Percentiles rank a stretch among this genome's conserved stretches.
phyloP scores from a whole-genome alignment of 2,888 invertebrate species.

The Nowickia ferox region DNA sequence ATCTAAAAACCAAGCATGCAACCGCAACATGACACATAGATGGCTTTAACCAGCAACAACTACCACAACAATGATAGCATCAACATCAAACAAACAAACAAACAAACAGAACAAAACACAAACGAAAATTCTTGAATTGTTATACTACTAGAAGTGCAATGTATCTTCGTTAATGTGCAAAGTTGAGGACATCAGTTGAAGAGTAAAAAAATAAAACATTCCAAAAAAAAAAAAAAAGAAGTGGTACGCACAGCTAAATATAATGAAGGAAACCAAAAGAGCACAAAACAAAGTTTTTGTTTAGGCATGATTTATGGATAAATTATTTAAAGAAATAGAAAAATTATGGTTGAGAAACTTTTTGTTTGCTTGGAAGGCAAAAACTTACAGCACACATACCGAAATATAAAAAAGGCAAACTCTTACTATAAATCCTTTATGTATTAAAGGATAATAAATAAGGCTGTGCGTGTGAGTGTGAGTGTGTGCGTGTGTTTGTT shows the following conservation, averaged over 20 bases:
- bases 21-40: slow-evolving; percentile 72
- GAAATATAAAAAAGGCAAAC: slow-evolving; percentile 30
- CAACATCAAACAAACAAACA: slow-evolving; percentile 23
- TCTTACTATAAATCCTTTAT: slow-evolving; percentile 63
- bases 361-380: slow-evolving; percentile 24
- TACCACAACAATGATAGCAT: slow-evolving; percentile 50
- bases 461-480: slow-evolving; percentile 30
- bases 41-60: slow-evolving; percentile 68
- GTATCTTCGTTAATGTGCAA: slow-evolving; percentile 72
- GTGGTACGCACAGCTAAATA: slow-evolving; percentile 23
- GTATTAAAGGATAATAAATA: slow-evolving; percentile 64
- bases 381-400: background rate
- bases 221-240: background rate
- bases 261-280: slow-evolving; percentile 27
- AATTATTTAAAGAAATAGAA: slow-evolving; percentile 70
- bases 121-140: slow-evolving; percentile 46
- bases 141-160: slow-evolving; percentile 68
- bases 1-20: slow-evolving; percentile 62
- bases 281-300: slow-evolving; percentile 52
- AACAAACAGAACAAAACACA: slow-evolving; percentile 4
- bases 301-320: slow-evolving; percentile 72
- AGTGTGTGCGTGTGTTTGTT: background rate
- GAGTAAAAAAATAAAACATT: slow-evolving; percentile 19
- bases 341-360: slow-evolving; percentile 61
- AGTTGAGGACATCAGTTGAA: slow-evolving; percentile 70